These are phyloP conservation scores for Euzophera pinguis DNA, from an alignment of 2,888 invertebrate species.

Conservation along the genomic window DNA sequence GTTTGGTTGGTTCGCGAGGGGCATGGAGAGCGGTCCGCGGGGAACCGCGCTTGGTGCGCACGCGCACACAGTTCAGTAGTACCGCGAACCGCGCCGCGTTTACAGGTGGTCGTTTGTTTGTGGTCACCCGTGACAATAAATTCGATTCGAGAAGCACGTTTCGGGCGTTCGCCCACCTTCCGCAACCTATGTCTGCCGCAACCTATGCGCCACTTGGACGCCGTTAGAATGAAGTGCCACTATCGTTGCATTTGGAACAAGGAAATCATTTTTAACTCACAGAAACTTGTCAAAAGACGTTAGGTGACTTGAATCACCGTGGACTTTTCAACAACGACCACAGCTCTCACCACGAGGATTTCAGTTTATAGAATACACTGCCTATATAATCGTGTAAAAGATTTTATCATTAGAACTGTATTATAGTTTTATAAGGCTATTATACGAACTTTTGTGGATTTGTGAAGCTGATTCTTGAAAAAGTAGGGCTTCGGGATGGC, in stretches of 20 bases:
- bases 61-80: conserved; percentile 49
- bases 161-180: conserved; percentile 71
- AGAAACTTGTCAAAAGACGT: conserved; percentile 96
- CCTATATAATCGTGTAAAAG: conserved; percentile 62
- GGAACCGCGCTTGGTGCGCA: conserved; percentile 34
- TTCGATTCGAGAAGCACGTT: conserved; percentile 57
- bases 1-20: conserved; percentile 14
- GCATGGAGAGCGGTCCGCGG: conserved; percentile 29
- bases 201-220: conserved; percentile 65
- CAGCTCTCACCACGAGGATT: conserved; percentile 62
- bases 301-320: conserved; percentile 71
- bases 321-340: conserved; percentile 62
- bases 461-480: conserved; percentile 37
- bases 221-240: conserved; percentile 84
- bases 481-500: conserved; percentile 63
- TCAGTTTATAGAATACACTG: conserved; percentile 62
- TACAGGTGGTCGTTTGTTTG: conserved; percentile 47
- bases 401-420: conserved; percentile 52
- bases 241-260: conserved; percentile 95
- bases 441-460: conserved; percentile 47
- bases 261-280: conserved; percentile 95
- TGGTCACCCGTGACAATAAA: conserved; percentile 71
- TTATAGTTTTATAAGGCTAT: conserved; percentile 59
- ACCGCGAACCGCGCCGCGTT: conserved; percentile 57
- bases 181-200: conserved; percentile 73